A percentile compares a stretch with the other conserved stretches of the same genome.
Evolutionary conservation across 2,113 vertebrate species (phyloP).

Genomic region (Eulemur macaco): DNA sequence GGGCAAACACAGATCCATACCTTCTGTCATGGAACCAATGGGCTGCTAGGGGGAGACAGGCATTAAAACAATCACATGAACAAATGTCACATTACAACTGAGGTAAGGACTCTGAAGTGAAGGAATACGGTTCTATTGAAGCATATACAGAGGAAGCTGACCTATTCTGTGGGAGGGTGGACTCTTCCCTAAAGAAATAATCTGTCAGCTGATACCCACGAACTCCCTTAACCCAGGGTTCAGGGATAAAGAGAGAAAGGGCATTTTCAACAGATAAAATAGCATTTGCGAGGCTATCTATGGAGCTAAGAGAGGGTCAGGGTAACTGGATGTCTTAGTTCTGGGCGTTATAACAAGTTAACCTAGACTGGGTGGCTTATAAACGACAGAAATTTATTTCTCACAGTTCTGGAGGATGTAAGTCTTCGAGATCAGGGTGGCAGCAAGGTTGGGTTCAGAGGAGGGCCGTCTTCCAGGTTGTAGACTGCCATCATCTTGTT

Average conservation of each 20-base stretch:
- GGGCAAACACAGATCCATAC: not conserved
- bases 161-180: not conserved
- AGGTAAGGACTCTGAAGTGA: not conserved
- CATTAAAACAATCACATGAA: not conserved
- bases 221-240: not conserved
- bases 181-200: not conserved
- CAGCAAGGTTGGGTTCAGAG: not conserved
- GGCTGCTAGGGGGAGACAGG: not conserved
- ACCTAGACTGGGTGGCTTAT: not conserved
- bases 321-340: not conserved
- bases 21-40: not conserved
- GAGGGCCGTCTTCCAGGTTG: not conserved
- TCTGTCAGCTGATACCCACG: not conserved
- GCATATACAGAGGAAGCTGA: not conserved
- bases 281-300: no score
- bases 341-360: not conserved
- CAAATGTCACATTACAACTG: not conserved
- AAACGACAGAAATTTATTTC: not conserved
- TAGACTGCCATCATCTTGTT: not conserved
- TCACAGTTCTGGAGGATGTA: not conserved
- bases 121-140: not conserved
- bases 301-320: not conserved
- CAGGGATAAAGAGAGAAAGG: not conserved
- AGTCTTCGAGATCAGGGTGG: no score
- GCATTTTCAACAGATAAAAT: not conserved